phyloP scores from a whole-genome alignment of 2,888 invertebrate species.

The Patella caerulea region DNA sequence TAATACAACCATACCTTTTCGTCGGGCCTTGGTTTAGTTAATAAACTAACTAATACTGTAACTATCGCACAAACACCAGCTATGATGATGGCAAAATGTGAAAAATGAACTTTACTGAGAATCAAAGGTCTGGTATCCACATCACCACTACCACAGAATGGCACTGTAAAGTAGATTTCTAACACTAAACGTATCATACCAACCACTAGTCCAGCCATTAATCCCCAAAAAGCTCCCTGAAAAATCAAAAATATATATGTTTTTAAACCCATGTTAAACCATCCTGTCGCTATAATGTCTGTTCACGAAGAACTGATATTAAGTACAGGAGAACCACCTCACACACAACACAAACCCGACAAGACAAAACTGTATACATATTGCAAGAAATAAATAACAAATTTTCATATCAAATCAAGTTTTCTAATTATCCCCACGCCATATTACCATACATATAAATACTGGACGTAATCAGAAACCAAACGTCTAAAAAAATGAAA shows the following conservation, averaged over 20 bases:
- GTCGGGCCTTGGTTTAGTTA: constrained; percentile 19
- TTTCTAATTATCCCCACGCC: no score
- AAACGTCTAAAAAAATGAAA: constrained; percentile 23
- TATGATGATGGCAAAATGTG: constrained; percentile 60
- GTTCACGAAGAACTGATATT: constrained; percentile 39
- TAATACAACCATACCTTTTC: constrained; percentile 51
- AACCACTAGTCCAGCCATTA: neutral
- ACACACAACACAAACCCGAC: no score
- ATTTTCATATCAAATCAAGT: constrained; percentile 21
- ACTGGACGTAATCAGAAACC: constrained; percentile 28
- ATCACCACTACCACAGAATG: constrained; percentile 69
- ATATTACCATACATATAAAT: no score
- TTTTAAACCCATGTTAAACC: no score
- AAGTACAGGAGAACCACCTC: no score
- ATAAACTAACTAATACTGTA: constrained; percentile 32
- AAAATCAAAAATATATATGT: neutral
- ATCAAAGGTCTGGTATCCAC: constrained; percentile 44
- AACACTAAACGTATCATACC: neutral
- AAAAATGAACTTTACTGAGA: constrained; percentile 56
- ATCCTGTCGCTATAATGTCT: no score
- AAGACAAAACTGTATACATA: no score
- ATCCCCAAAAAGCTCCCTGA: neutral
- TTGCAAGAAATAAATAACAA: no score
- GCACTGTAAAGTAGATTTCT: constrained; percentile 41
- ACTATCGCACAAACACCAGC: constrained; percentile 45